Evolutionary conservation across 2,888 invertebrate genomes (phyloP).

Genomic region (Rhimphoctona megacephalus): DNA sequence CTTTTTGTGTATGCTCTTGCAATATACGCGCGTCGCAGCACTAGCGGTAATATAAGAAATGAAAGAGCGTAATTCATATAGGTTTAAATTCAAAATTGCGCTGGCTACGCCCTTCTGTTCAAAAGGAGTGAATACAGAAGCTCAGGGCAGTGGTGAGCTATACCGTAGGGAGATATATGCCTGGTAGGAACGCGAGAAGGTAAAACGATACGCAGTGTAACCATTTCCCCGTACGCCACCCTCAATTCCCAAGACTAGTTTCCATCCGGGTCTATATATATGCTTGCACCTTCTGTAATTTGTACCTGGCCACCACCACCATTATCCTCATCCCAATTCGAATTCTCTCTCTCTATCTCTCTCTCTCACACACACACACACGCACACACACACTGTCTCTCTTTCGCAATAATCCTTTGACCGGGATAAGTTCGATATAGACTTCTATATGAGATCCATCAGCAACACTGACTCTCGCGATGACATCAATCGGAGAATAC

Average conservation of each 20-base stretch:
- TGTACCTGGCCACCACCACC: constrained; percentile 74
- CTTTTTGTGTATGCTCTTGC: constrained; percentile 1
- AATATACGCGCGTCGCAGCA: neutral
- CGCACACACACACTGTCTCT: neutral
- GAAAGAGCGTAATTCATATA: neutral
- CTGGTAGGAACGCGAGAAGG: constrained; percentile 61
- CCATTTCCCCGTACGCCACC: constrained; percentile 77
- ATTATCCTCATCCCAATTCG: constrained; percentile 64
- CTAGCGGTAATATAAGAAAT: neutral
- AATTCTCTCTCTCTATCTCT: constrained; percentile 55
- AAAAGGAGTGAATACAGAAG: neutral
- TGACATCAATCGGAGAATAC: constrained; percentile 33
- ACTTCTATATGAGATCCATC: neutral
- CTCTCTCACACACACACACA: neutral
- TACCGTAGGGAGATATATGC: constrained; percentile 21
- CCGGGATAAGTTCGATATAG: constrained; percentile 15
- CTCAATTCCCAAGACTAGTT: constrained; percentile 81
- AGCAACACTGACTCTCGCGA: constrained; percentile 27
- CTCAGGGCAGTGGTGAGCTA: neutral
- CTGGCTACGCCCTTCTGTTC: neutral
- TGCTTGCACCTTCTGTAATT: constrained; percentile 76
- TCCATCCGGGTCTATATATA: constrained; percentile 73
- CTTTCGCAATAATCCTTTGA: constrained; percentile 32
- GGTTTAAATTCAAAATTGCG: neutral
- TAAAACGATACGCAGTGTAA: constrained; percentile 75